A percentile compares a stretch with the other conserved stretches of the same genome.
These are phyloP conservation scores for Steinernema khuongi DNA, from an alignment of 1,140 invertebrate genomes.

Conservation along the genomic window DNA sequence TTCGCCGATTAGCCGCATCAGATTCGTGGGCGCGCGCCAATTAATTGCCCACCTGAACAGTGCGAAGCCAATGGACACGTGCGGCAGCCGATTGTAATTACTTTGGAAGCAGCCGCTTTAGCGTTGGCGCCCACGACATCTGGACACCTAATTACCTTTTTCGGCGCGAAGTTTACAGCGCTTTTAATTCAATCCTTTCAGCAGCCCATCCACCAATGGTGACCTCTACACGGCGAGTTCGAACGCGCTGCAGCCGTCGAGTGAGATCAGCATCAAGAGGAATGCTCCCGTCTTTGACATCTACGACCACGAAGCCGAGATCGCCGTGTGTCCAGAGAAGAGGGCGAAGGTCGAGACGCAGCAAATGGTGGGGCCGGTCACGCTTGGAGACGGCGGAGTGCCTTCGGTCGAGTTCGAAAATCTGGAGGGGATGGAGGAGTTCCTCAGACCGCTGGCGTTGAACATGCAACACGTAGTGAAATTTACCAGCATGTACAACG, in stretches of 20 bases:
- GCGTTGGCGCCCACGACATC: not conserved
- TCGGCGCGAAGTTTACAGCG: not conserved
- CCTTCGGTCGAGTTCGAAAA: constrained; percentile 20
- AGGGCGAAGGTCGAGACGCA: not conserved
- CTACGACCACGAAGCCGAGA: not conserved
- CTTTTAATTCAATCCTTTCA: not conserved
- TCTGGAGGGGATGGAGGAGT: constrained; percentile 36
- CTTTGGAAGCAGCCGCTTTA: too few relatives aligned
- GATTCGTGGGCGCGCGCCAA: not conserved
- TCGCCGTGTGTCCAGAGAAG: constrained; percentile 4
- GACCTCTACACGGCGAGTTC: not conserved
- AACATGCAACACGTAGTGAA: constrained; percentile 24
- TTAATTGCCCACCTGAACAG: not conserved
- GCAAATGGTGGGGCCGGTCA: constrained; percentile 17
- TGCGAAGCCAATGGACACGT: not conserved
- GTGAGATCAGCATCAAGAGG: constrained; percentile 6
- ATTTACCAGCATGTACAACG: constrained; percentile 24
- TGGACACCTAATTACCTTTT: constrained; percentile 7
- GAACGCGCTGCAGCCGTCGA: not conserved
- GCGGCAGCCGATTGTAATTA: too few relatives aligned
- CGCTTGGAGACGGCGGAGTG: constrained; percentile 22
- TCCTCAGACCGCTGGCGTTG: constrained; percentile 22
- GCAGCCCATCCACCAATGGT: constrained; percentile 8
- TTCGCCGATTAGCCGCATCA: not conserved
- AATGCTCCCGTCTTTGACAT: not conserved